A percentile compares a stretch with the other conserved stretches of the same genome.
These are phyloP conservation scores for Isaurus tuberculatus DNA, from an alignment of 92 coral and sea anemone genomes.

Conservation along the genomic window DNA sequence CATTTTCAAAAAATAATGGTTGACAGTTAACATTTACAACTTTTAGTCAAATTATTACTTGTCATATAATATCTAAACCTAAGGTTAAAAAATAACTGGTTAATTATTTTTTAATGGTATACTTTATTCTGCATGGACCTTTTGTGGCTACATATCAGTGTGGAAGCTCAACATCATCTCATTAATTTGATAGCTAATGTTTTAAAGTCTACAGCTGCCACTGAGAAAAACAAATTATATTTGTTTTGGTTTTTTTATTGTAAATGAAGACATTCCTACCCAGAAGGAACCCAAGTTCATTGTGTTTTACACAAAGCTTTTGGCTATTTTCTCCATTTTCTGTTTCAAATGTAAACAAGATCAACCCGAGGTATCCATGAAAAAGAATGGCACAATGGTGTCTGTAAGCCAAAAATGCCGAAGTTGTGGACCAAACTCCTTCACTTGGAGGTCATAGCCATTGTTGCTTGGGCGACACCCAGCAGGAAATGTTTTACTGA, in stretches of 20 bases:
- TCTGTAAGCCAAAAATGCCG: slow-evolving; percentile 7
- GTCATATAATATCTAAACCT: slow-evolving; percentile 7
- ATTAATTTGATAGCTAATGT: background rate
- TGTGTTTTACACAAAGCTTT: slow-evolving; percentile 11
- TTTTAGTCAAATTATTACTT: background rate
- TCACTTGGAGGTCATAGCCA: slow-evolving; percentile 1
- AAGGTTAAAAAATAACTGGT: background rate
- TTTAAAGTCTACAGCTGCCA: background rate
- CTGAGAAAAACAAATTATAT: background rate
- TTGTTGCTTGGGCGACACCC: background rate
- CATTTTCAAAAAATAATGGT: background rate
- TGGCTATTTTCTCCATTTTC: slow-evolving; percentile 20
- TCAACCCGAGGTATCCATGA: slow-evolving; percentile 24
- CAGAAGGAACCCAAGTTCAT: slow-evolving; percentile 30
- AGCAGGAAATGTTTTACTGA: background rate
- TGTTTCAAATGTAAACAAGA: slow-evolving; percentile 15
- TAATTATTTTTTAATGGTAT: background rate
- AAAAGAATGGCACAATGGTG: slow-evolving; percentile 28
- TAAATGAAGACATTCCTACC: background rate
- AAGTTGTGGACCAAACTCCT: too few relatives aligned
- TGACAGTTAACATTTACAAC: background rate
- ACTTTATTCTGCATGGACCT: background rate
- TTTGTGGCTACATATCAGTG: slow-evolving; percentile 4
- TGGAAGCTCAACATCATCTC: background rate
- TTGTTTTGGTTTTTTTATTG: background rate